phyloP scores from a whole-genome alignment of 1,140 invertebrate species.

The Nebria ingens region DNA sequence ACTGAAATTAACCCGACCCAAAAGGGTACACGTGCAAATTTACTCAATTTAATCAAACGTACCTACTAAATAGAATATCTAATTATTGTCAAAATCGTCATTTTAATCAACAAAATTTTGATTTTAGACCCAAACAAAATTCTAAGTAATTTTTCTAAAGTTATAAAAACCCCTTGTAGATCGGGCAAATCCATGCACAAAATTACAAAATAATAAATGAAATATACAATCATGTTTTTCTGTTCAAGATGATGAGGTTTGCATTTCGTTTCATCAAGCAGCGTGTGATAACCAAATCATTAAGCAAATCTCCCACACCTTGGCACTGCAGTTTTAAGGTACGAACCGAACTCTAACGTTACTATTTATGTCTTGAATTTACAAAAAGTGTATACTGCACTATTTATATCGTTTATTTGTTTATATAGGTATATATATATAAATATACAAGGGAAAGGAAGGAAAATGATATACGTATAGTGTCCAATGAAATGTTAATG shows the following conservation, averaged over 20 bases:
- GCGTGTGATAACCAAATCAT: constrained; percentile 17
- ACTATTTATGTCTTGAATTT: no score
- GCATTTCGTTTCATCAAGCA: constrained; percentile 21
- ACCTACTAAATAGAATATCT: constrained; percentile 9
- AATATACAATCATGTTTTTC: background rate
- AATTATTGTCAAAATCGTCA: background rate
- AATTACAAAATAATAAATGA: background rate
- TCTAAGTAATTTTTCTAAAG: no score
- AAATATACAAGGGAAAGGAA: no score
- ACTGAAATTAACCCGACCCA: constrained; percentile 11
- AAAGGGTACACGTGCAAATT: background rate
- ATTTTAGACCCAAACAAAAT: no score
- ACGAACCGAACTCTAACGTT: no score
- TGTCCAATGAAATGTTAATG: no score
- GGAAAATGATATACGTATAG: no score
- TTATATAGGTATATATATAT: no score
- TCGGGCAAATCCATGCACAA: background rate
- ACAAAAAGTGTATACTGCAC: no score
- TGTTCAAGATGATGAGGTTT: constrained; percentile 30
- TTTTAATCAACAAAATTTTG: constrained; percentile 19
- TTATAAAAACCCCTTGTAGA: background rate
- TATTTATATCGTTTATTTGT: no score
- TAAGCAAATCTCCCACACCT: background rate
- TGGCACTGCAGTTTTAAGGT: no score
- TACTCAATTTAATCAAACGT: background rate